Evolutionary conservation across 2,888 invertebrate genomes (phyloP).

Genomic region (Xestia ashworthii): DNA sequence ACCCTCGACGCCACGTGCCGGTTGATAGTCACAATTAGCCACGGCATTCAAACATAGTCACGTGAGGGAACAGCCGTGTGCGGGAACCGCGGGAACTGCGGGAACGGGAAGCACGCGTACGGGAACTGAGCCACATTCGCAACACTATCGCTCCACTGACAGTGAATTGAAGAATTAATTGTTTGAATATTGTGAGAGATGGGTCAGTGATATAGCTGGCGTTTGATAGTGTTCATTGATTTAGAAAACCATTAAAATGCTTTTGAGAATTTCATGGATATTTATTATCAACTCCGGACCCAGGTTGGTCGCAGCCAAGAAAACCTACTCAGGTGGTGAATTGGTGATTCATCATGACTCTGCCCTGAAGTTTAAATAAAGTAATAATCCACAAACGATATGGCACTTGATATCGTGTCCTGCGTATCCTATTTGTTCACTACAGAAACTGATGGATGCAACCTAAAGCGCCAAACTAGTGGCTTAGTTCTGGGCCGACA

Average conservation of each 20-base stretch:
- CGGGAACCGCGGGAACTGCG: conserved; percentile 53
- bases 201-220: conserved; percentile 9
- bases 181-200: conserved; percentile 75
- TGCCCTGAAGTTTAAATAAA: too few species aligned
- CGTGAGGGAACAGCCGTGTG: conserved; percentile 71
- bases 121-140: conserved; percentile 67
- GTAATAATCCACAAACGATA: too few species aligned
- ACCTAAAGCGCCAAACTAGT: too few species aligned
- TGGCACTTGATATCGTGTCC: too few species aligned
- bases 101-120: conserved; percentile 41
- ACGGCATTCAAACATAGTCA: conserved; percentile 78
- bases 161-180: conserved; percentile 85
- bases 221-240: conserved; percentile 13
- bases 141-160: conserved; percentile 78
- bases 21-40: conserved; percentile 84
- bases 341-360: too few species aligned
- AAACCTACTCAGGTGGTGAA: too few species aligned
- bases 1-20: conserved; percentile 82
- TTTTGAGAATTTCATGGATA: background rate
- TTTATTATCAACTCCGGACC: background rate
- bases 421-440: too few species aligned
- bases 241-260: background rate
- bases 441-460: too few species aligned
- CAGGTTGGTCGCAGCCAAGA: too few species aligned
- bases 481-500: too few species aligned